These are phyloP conservation scores for Entosphenus tridentatus DNA, from an alignment of 2,113 vertebrate species.

Conservation along the genomic window DNA sequence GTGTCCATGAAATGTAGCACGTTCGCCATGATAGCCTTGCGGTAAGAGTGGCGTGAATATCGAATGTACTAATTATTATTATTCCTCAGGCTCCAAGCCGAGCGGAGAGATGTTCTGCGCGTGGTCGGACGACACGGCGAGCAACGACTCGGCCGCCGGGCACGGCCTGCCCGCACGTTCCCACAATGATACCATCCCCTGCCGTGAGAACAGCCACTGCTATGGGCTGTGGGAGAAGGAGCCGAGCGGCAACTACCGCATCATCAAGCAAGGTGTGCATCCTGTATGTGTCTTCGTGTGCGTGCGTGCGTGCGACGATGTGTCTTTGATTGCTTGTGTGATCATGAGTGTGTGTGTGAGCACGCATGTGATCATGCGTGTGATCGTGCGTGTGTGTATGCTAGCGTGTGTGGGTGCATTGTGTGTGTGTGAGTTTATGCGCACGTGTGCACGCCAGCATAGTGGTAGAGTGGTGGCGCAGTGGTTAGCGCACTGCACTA, in stretches of 20 bases:
- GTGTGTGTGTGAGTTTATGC: no score
- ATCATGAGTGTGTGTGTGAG: not conserved
- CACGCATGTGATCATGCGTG: not conserved
- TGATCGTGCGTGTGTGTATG: not conserved
- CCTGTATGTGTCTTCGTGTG: not conserved
- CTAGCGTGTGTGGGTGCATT: no score
- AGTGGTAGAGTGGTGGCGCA: no score
- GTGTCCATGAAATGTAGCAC: no score
- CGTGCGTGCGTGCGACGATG: not conserved
- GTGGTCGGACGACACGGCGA: not conserved
- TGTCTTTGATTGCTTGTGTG: not conserved
- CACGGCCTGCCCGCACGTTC: not conserved
- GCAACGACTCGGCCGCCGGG: not conserved
- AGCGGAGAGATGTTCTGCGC: not conserved
- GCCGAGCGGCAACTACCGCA: slow-evolving; percentile 59
- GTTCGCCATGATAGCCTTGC: no score
- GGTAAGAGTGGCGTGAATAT: no score
- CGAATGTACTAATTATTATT: no score
- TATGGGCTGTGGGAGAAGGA: slow-evolving; percentile 95
- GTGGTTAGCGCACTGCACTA: no score
- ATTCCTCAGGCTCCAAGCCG: not conserved
- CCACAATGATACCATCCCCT: slow-evolving; percentile 65
- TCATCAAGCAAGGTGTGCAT: slow-evolving; percentile 71
- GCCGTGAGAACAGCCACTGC: slow-evolving; percentile 62
- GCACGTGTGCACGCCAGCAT: no score